phyloP scores from a whole-genome alignment of 2,888 invertebrate genomes.

The Hyposoter dolosus region DNA sequence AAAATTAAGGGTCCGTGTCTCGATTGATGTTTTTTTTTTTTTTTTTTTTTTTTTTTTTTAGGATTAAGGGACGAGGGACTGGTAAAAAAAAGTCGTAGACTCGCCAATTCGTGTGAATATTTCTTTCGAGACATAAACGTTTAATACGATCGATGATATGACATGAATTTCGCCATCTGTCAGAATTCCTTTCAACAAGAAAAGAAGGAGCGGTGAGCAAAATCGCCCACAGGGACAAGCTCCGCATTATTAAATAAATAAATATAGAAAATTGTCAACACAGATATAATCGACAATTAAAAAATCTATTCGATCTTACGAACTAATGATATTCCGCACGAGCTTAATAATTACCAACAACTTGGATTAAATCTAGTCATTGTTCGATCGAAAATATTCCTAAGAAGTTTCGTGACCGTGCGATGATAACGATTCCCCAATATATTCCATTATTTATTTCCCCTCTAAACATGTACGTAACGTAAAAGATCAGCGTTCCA shows the following conservation, averaged over 20 bases:
- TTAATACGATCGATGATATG: slow-evolving; percentile 75
- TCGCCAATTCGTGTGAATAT: background rate
- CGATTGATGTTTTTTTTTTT: too few relatives aligned
- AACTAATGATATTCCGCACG: slow-evolving; percentile 75
- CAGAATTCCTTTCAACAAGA: slow-evolving; percentile 43
- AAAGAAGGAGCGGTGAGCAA: slow-evolving; percentile 28
- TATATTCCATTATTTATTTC: background rate
- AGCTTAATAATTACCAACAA: slow-evolving; percentile 42
- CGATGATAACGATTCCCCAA: background rate
- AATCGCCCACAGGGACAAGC: slow-evolving; percentile 20
- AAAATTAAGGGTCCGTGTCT: too few relatives aligned
- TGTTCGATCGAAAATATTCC: background rate
- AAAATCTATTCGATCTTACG: slow-evolving; percentile 67
- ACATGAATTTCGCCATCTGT: slow-evolving; percentile 69
- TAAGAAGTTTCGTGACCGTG: background rate
- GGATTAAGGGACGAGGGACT: background rate
- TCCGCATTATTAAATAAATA: background rate
- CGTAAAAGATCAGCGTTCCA: slow-evolving; percentile 50
- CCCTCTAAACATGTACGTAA: slow-evolving; percentile 35
- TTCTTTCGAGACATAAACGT: slow-evolving; percentile 66
- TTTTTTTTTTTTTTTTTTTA: too few relatives aligned
- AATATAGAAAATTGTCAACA: slow-evolving; percentile 25
- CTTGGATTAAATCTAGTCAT: slow-evolving; percentile 54
- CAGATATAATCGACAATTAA: background rate
- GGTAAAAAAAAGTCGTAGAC: background rate